These are phyloP conservation scores for Drosophila persimilis DNA, from an alignment of 1,140 invertebrate species.

Conservation along the genomic window DNA sequence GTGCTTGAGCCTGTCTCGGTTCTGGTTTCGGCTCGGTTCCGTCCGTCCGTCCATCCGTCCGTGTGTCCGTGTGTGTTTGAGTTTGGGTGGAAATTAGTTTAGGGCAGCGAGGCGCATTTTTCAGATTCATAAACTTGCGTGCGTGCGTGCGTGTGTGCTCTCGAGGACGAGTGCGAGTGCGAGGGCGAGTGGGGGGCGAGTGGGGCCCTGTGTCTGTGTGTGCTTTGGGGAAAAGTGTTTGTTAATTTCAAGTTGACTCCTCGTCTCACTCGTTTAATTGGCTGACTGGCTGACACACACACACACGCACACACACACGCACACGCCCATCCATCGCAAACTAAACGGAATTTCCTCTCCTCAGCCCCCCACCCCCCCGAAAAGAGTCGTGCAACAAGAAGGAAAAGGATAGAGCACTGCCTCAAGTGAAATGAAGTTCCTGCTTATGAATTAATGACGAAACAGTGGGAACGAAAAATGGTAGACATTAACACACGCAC, in stretches of 20 bases:
- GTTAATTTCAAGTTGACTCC: slow-evolving; percentile 66
- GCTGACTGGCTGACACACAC: slow-evolving; percentile 41
- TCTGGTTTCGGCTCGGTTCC: not conserved
- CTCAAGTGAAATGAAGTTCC: slow-evolving; percentile 68
- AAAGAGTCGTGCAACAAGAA: no score
- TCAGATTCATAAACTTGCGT: slow-evolving; percentile 75
- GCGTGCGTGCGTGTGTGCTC: slow-evolving; percentile 10
- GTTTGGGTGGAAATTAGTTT: slow-evolving; percentile 68
- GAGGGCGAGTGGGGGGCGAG: no score
- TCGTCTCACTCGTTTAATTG: slow-evolving; percentile 61
- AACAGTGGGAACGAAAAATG: slow-evolving; percentile 6
- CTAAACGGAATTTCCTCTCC: slow-evolving; percentile 28
- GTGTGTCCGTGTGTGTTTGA: slow-evolving; percentile 20
- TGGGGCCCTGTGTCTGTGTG: not conserved
- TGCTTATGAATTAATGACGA: slow-evolving; percentile 78
- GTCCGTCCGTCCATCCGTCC: not conserved
- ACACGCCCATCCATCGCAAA: slow-evolving; percentile 15
- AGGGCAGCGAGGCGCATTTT: slow-evolving; percentile 67
- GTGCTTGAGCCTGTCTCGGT: slow-evolving; percentile 12
- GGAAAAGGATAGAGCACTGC: not conserved
- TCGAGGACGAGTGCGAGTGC: no score
- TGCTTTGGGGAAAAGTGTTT: slow-evolving; percentile 38
- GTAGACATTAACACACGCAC: no score
- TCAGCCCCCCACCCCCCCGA: no score
- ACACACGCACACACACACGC: slow-evolving; percentile 10